phyloP scores from a whole-genome alignment of 2,113 vertebrate genomes.

The Ranitomeya imitator region DNA sequence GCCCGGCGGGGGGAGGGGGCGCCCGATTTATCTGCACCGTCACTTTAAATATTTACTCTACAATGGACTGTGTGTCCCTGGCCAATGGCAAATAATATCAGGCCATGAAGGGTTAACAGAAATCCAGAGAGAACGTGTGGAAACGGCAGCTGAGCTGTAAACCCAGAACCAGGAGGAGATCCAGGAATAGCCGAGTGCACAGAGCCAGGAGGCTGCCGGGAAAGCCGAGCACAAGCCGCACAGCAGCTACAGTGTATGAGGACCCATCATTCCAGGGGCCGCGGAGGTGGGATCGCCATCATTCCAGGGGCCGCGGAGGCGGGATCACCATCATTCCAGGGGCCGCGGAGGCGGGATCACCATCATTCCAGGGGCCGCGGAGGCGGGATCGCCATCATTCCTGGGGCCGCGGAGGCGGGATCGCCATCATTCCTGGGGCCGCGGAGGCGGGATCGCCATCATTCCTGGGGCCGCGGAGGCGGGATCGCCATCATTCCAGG shows the following conservation, averaged over 20 bases:
- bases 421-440: too few relatives aligned
- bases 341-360: too few relatives aligned
- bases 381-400: too few relatives aligned
- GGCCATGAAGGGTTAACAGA: background rate
- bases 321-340: too few relatives aligned
- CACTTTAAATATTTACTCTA: background rate
- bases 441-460: too few relatives aligned
- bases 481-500: too few relatives aligned
- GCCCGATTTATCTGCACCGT: background rate
- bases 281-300: too few relatives aligned
- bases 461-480: too few relatives aligned
- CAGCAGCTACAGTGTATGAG: background rate
- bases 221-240: background rate
- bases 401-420: too few relatives aligned
- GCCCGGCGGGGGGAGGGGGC: background rate
- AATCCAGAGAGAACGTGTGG: background rate
- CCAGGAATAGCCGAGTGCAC: background rate
- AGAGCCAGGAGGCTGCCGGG: background rate
- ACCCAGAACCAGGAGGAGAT: background rate
- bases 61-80: background rate
- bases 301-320: too few relatives aligned
- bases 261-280: too few relatives aligned
- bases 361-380: too few relatives aligned
- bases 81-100: background rate
- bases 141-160: background rate